phyloP scores from a whole-genome alignment of 1,140 invertebrate species.

The Drosophila persimilis region DNA sequence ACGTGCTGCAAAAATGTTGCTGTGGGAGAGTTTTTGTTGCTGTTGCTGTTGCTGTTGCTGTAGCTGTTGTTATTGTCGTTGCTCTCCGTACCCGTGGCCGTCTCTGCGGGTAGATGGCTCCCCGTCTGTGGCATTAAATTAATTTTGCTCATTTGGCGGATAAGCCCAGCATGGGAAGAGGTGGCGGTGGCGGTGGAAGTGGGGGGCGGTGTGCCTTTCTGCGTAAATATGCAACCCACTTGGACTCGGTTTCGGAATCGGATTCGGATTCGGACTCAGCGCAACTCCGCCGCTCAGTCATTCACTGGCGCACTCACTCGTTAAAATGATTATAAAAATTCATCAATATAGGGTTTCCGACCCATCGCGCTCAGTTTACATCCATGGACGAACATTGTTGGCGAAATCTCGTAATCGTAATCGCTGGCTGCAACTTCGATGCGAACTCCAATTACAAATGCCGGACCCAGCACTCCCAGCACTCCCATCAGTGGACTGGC shows the following conservation, averaged over 20 bases:
- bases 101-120: constrained; percentile 7
- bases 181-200: background rate
- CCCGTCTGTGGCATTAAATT: constrained; percentile 73
- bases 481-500: background rate
- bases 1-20: constrained; percentile 71
- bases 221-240: constrained; percentile 59
- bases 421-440: constrained; percentile 18
- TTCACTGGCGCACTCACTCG: constrained; percentile 56
- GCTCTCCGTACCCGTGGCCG: background rate
- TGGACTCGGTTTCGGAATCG: background rate
- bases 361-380: constrained; percentile 56
- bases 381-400: constrained; percentile 5
- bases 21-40: constrained; percentile 19
- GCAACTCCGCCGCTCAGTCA: constrained; percentile 1
- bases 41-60: constrained; percentile 5
- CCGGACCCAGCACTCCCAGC: constrained; percentile 5
- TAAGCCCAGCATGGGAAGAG: constrained; percentile 26
- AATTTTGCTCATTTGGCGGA: constrained; percentile 74
- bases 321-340: constrained; percentile 81
- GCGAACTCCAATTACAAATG: constrained; percentile 27
- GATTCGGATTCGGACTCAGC: constrained; percentile 22
- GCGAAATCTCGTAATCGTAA: constrained; percentile 46
- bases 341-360: constrained; percentile 79
- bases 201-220: constrained; percentile 27
- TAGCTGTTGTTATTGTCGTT: constrained; percentile 19